Percentiles rank a stretch among this genome's conserved stretches.
These are phyloP conservation scores for Homalodisca vitripennis DNA, from an alignment of 1,140 invertebrate species.

Conservation along the genomic window DNA sequence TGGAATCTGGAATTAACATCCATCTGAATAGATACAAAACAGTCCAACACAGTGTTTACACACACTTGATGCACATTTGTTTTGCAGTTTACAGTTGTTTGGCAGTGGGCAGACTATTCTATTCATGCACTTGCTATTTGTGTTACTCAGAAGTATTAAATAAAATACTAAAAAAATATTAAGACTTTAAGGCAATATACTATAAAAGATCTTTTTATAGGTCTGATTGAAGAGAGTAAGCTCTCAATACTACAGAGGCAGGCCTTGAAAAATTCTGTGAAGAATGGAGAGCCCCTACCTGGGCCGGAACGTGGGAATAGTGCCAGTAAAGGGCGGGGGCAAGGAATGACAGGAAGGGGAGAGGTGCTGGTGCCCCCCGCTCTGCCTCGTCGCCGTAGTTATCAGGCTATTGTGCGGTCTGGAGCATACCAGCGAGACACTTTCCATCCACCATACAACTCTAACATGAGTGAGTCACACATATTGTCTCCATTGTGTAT, in stretches of 20 bases:
- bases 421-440: constrained; percentile 51
- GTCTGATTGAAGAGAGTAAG: constrained; percentile 53
- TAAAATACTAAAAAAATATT: too few species aligned
- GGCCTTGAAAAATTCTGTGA: constrained; percentile 46
- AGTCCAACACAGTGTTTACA: too few species aligned
- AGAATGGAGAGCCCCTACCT: constrained; percentile 48
- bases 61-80: too few species aligned
- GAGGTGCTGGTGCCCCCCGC: constrained; percentile 32
- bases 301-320: constrained; percentile 33
- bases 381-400: constrained; percentile 43
- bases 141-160: too few species aligned
- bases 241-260: constrained; percentile 50
- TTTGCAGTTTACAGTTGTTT: too few species aligned
- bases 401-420: constrained; percentile 41
- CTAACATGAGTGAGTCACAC: constrained; percentile 27
- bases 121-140: too few species aligned
- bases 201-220: constrained; percentile 40
- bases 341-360: background rate
- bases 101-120: too few species aligned
- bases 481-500: too few species aligned
- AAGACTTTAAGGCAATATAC: too few species aligned
- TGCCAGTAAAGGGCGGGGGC: background rate
- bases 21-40: too few species aligned
- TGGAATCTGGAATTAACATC: too few species aligned
- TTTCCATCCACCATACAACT: constrained; percentile 40